phyloP scores from a whole-genome alignment of 2,888 invertebrate species.

The Drosophila phalerata region DNA sequence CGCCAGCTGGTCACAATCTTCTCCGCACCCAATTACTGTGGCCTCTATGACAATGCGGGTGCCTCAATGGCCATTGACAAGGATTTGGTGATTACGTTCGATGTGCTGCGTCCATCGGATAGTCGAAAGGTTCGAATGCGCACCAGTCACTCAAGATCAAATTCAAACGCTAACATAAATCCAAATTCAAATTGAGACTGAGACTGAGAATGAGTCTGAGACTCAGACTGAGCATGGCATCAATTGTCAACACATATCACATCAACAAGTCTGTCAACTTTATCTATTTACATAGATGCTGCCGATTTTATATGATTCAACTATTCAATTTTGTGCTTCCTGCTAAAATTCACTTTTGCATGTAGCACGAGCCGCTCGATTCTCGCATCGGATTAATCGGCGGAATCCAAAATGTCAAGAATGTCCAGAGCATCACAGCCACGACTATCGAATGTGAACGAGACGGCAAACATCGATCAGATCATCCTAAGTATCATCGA shows the following conservation, averaged over 20 bases:
- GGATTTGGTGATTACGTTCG: conserved; percentile 97
- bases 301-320: conserved; percentile 24
- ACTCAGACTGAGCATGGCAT: conserved; percentile 10
- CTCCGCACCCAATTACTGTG: conserved; percentile 99
- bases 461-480: conserved; percentile 45
- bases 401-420: conserved; percentile 6
- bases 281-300: conserved; percentile 13
- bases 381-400: neutral
- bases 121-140: conserved; percentile 6
- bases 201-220: no score
- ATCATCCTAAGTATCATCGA: conserved; percentile 51
- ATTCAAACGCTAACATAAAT: neutral
- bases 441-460: conserved; percentile 21
- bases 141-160: neutral
- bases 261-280: conserved; percentile 5
- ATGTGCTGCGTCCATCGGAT: conserved; percentile 25
- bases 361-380: conserved; percentile 14
- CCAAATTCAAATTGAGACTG: neutral
- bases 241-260: conserved; percentile 37
- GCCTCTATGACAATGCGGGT: conserved; percentile 98
- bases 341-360: conserved; percentile 39
- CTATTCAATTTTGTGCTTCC: conserved; percentile 2
- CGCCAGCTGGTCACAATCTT: conserved; percentile 98
- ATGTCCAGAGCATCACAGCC: conserved; percentile 17
- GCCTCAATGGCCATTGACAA: conserved; percentile 99